Percentiles rank a stretch among this genome's conserved stretches.
phyloP scores from a whole-genome alignment of 2,888 invertebrate genomes.

The Parthenolecanium corni region DNA sequence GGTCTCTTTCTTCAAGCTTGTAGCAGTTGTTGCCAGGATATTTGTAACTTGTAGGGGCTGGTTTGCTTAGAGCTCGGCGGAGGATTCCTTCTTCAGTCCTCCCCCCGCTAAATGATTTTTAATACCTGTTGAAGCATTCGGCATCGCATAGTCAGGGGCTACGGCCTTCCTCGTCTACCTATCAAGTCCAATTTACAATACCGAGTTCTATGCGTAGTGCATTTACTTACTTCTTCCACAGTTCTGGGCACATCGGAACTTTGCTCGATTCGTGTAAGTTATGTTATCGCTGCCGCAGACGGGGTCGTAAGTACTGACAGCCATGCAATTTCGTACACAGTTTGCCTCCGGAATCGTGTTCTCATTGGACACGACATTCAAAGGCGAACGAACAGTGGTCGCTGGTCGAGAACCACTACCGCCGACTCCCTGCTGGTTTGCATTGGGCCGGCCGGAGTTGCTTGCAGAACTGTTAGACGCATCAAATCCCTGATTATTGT shows the following conservation, averaged over 20 bases:
- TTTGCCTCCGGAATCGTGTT: neutral
- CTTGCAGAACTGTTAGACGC: neutral
- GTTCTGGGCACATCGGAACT: conserved; percentile 24
- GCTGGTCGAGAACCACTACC: neutral
- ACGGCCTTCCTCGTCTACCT: too few relatives aligned
- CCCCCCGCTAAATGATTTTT: too few relatives aligned
- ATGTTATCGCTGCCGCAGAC: conserved; percentile 30
- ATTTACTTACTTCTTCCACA: conserved; percentile 29
- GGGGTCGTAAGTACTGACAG: conserved; percentile 17
- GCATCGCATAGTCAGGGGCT: too few relatives aligned
- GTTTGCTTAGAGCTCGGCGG: too few relatives aligned
- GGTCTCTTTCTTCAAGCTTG: too few relatives aligned
- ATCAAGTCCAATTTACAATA: too few relatives aligned
- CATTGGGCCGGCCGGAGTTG: too few relatives aligned
- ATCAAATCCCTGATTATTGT: neutral
- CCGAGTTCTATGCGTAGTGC: too few relatives aligned
- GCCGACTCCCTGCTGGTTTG: neutral
- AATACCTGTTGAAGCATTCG: too few relatives aligned
- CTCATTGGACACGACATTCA: neutral
- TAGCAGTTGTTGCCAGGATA: too few relatives aligned
- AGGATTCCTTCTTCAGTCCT: too few relatives aligned
- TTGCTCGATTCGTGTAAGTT: conserved; percentile 27
- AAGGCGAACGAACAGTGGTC: neutral
- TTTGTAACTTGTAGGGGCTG: too few relatives aligned
- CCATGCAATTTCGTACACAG: neutral